Evolutionary conservation across 2,797 vertebrate genomes (phyloP).

Genomic region (Cossypha niveicapilla): DNA sequence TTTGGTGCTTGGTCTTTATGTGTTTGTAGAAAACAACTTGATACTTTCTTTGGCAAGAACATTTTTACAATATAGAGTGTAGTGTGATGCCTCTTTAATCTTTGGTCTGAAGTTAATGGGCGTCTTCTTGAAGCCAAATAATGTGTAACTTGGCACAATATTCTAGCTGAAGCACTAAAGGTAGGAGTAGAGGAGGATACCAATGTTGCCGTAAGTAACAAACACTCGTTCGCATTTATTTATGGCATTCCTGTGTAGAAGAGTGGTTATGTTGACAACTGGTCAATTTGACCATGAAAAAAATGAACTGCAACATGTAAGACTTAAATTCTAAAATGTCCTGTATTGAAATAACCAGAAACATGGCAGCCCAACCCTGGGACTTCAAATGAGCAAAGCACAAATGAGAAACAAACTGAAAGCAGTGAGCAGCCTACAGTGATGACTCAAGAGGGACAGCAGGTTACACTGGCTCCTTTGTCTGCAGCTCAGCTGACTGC

Average conservation of each 20-base stretch:
- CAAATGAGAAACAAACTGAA: slow-evolving; percentile 6
- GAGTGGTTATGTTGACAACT: background rate
- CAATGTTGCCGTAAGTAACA: background rate
- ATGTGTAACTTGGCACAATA: background rate
- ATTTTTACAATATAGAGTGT: background rate
- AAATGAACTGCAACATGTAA: background rate
- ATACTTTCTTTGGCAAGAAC: background rate
- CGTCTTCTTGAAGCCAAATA: background rate
- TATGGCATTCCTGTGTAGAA: background rate
- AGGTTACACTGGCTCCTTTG: slow-evolving; percentile 3
- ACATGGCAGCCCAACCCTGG: slow-evolving; percentile 6
- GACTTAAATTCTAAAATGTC: background rate
- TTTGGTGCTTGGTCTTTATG: background rate
- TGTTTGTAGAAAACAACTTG: background rate
- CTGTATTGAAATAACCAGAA: slow-evolving; percentile 34
- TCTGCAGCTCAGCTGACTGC: background rate
- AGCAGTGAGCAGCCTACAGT: slow-evolving; percentile 27
- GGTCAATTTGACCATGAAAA: background rate
- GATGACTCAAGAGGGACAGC: background rate
- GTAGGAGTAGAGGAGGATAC: background rate
- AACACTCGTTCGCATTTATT: background rate
- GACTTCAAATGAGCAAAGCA: slow-evolving; percentile 29
- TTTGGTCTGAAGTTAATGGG: background rate
- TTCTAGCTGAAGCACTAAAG: background rate
- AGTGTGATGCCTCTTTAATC: background rate